A percentile compares a stretch with the other conserved stretches of the same genome.
phyloP scores from a whole-genome alignment of 2,797 vertebrate species.

The Eulemur mongoz region DNA sequence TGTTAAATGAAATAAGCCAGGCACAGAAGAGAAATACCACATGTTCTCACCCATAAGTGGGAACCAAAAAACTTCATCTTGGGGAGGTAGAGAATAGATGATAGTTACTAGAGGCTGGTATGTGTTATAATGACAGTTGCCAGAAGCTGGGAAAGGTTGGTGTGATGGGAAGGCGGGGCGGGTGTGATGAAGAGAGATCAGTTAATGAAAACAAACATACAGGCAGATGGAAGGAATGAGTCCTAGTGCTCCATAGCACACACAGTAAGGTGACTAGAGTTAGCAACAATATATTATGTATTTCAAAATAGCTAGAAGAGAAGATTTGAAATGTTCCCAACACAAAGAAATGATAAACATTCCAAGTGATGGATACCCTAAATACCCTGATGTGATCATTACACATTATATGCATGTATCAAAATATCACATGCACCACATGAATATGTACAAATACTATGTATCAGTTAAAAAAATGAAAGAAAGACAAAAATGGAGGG shows the following conservation, averaged over 20 bases:
- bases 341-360: neutral
- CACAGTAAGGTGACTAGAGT: neutral
- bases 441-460: neutral
- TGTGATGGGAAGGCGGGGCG: neutral
- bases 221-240: neutral
- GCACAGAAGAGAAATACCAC: neutral
- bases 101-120: neutral
- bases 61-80: no score
- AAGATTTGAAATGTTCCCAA: neutral
- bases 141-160: neutral
- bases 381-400: neutral
- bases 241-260: neutral
- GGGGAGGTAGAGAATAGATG: neutral
- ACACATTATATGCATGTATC: neutral
- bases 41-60: neutral
- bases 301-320: neutral
- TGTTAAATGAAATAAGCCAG: neutral
- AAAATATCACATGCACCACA: neutral
- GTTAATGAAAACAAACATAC: neutral
- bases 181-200: neutral
- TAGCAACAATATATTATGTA: neutral
- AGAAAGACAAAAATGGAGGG: neutral
- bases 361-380: neutral
- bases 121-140: neutral
- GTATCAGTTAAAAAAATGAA: neutral